Conservation (phyloP, 2,888 invertebrate genomes). For the Glyphotaelius pellucidus region DNA sequence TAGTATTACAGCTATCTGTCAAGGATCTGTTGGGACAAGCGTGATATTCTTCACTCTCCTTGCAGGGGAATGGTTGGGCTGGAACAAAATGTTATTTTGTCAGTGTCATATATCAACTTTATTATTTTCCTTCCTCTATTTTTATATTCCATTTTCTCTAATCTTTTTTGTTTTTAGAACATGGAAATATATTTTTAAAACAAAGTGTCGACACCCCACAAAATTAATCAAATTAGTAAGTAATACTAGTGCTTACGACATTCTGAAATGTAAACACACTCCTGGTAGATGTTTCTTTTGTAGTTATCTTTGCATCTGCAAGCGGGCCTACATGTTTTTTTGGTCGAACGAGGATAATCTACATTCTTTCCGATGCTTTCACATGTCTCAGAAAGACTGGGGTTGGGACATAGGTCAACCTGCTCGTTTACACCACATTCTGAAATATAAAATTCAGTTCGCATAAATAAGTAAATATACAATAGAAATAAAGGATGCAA, state of each 20-base stretch:
- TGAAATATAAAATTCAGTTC: neutral
- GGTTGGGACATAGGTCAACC: slow-evolving; percentile 49
- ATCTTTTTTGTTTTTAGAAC: no score
- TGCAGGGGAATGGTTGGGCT: neutral
- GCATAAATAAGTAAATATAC: no score
- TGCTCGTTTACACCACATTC: slow-evolving; percentile 52
- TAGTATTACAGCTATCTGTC: neutral
- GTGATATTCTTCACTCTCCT: neutral
- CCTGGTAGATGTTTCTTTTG: slow-evolving; percentile 46
- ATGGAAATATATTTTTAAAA: no score
- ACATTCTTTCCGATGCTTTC: slow-evolving; percentile 48
- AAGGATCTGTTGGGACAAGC: neutral
- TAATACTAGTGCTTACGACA: slow-evolving; percentile 47
- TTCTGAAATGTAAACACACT: slow-evolving; percentile 47
- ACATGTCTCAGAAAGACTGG: slow-evolving; percentile 53
- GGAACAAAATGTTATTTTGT: neutral
- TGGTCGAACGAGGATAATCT: slow-evolving; percentile 27
- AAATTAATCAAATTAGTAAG: neutral
- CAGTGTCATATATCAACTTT: neutral
- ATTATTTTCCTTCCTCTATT: no score
- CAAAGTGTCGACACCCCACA: no score
- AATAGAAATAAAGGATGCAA: no score
- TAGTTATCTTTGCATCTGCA: slow-evolving; percentile 53
- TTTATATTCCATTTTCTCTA: no score
- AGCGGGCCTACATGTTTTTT: slow-evolving; percentile 47